Evolutionary conservation across 2,113 vertebrate species (phyloP).

Genomic region (Cyprinus carpio): DNA sequence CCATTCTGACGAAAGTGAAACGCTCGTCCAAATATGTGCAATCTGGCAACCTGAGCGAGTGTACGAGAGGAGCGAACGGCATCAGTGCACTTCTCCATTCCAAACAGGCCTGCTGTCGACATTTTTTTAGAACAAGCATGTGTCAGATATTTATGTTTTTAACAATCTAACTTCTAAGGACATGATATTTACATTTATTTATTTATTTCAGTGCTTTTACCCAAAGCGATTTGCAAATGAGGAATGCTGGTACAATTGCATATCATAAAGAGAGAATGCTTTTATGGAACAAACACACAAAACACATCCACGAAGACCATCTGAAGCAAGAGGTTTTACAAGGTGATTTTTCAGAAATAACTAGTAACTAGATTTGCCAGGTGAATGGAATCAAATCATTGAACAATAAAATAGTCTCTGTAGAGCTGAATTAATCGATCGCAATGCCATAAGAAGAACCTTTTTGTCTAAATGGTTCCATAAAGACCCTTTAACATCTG

Average conservation of each 20-base stretch:
- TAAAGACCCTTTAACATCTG: no score
- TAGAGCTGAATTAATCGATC: no score
- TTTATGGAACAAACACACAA: neutral
- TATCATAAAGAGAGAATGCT: neutral
- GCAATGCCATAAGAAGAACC: no score
- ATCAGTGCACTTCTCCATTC: slow-evolving; percentile 18
- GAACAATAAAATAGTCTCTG: no score
- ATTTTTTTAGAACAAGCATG: neutral
- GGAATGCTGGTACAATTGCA: neutral
- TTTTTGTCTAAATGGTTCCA: no score
- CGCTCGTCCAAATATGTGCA: slow-evolving; percentile 17
- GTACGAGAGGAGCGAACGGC: neutral
- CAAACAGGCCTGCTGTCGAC: slow-evolving; percentile 24
- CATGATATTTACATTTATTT: neutral
- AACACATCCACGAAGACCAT: neutral
- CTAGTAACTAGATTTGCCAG: no score
- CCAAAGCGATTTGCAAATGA: neutral
- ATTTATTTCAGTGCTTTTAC: neutral
- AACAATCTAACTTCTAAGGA: neutral
- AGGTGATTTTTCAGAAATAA: neutral
- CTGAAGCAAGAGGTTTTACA: neutral
- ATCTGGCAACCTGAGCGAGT: slow-evolving; percentile 47
- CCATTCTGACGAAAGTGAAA: slow-evolving; percentile 31
- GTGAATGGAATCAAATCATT: no score
- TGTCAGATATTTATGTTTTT: slow-evolving; percentile 5